These are phyloP conservation scores for Pionites leucogaster DNA, from an alignment of 2,113 vertebrate species.

Conservation along the genomic window DNA sequence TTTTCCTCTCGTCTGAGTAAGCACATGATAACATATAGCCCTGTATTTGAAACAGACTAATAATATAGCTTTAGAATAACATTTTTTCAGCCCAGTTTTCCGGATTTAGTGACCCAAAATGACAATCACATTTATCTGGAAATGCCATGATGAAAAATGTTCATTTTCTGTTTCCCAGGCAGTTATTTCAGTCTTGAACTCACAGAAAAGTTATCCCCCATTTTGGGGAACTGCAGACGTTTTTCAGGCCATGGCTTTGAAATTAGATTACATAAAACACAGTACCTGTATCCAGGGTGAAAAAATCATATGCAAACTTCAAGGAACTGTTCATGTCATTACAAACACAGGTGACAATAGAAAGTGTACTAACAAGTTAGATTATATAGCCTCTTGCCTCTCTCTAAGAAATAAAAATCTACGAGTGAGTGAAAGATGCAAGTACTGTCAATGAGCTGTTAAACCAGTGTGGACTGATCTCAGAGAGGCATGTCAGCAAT, in stretches of 20 bases:
- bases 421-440: not conserved
- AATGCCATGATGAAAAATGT: not conserved
- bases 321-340: not conserved
- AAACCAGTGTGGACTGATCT: not conserved
- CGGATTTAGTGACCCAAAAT: not conserved
- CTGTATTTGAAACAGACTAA: not conserved
- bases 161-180: not conserved
- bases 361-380: not conserved
- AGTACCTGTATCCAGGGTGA: not conserved
- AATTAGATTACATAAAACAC: not conserved
- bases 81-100: not conserved
- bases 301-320: not conserved
- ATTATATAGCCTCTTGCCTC: not conserved
- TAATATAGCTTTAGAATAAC: not conserved
- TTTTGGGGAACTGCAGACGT: not conserved
- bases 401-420: not conserved
- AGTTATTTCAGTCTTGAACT: not conserved
- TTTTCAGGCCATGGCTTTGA: not conserved
- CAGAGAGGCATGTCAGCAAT: not conserved
- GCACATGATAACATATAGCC: not conserved
- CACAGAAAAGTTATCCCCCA: not conserved
- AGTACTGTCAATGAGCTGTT: not conserved
- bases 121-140: not conserved
- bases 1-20: not conserved
- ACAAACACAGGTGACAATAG: not conserved